These are phyloP conservation scores for Tragelaphus buxtoni DNA, from an alignment of 2,113 vertebrate species.

Conservation along the genomic window DNA sequence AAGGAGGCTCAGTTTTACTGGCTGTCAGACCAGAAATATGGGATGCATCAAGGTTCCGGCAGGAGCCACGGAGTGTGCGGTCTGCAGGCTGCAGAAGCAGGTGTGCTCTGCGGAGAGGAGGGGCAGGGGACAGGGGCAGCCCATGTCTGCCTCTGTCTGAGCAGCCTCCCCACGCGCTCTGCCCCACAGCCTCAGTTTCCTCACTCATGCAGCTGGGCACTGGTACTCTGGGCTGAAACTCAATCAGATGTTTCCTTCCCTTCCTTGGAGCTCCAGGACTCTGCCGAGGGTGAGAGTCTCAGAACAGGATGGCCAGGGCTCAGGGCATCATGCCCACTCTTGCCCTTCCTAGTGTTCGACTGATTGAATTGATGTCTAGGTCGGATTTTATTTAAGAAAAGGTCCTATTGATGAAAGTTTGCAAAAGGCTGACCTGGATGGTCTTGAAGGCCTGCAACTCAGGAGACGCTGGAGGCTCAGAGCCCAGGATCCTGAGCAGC, in stretches of 20 bases:
- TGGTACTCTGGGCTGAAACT: background rate
- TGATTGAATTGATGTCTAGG: background rate
- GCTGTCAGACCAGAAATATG: conserved; percentile 40
- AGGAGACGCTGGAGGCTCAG: background rate
- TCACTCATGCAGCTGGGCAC: background rate
- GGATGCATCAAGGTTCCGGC: background rate
- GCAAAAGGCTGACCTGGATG: background rate
- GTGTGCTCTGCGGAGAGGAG: background rate
- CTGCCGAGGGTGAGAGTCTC: background rate
- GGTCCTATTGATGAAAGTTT: background rate
- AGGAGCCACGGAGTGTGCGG: background rate
- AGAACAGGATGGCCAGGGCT: background rate
- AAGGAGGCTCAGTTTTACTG: conserved; percentile 43
- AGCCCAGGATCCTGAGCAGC: background rate
- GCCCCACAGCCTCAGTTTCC: background rate
- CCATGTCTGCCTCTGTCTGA: background rate
- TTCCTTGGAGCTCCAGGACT: background rate
- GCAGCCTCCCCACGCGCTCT: fast-evolving
- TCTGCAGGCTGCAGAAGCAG: background rate
- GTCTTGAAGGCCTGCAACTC: background rate
- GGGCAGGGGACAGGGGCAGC: background rate
- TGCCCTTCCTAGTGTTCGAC: background rate
- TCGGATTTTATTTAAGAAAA: background rate
- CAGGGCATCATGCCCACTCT: background rate
- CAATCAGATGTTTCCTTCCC: background rate